Evolutionary conservation across 2,797 vertebrate species (phyloP), one percentile per base, ranked within the genome.

Genomic region (Lophotriccus pileatus): DNA sequence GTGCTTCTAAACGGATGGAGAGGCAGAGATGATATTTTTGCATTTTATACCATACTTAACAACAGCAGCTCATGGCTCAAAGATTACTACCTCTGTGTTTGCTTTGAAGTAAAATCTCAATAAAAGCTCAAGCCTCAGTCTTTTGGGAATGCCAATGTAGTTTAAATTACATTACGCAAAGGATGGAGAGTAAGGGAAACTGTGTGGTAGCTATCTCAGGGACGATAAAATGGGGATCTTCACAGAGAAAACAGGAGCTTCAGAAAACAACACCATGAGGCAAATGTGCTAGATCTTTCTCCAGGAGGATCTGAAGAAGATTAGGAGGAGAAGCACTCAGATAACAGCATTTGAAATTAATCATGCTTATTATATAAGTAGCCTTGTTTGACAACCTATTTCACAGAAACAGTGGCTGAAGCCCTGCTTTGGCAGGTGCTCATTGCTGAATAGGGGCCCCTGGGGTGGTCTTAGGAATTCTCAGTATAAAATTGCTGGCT

Each of bases 21-120:
- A 88, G 41, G 64, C 53, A 92, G 19, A 70, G 66, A 94, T 84
- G 28, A 87, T 69, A 85, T 68, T 82, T 95, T 90, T 87, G 44
- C 87, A 73, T 95, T 90, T 93, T 93, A 90, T 78, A 76, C 88
- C 43, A 9, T 76, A 56, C 72, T 97, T 96, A 96, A 92, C 20
- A 81, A 53, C 34, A 87, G 70, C 86, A 88, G 50, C 64, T 95
- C 68, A n/a, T 62, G 63, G 58, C 81, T 93, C 62, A 92, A 53
- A 75, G 80, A 94, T 91, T 87, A 91, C 73, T 87, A 87, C 69
- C 46, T 84, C 59, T 86, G 36, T 92, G 64, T 88, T 97, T 90
- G 63, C 78, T 96, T 92, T 87, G 94, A 94, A 91, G 87, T 95
- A 80, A 96, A 93, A 77, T 50, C 63, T 93, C 82, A 79, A 62